Evolutionary conservation across 2,797 vertebrate genomes (phyloP).

Genomic region (Cossypha heuglini): DNA sequence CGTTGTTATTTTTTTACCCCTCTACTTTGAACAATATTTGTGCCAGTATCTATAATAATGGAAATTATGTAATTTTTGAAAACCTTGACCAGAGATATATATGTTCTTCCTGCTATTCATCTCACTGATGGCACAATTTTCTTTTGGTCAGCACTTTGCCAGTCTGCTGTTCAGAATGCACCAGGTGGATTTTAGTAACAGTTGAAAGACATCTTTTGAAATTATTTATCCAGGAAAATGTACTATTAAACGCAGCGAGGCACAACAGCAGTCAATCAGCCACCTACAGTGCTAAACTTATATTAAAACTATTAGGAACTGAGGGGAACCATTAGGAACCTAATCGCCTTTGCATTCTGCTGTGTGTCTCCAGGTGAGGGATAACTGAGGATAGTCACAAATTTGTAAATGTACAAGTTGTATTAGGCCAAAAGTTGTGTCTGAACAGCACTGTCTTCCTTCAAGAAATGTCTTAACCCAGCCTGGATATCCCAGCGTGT

Average conservation of each 20-base stretch:
- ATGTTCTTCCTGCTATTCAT: not conserved
- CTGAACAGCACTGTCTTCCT: not conserved
- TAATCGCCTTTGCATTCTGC: not conserved
- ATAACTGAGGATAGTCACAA: not conserved
- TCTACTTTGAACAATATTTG: not conserved
- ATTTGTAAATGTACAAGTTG: not conserved
- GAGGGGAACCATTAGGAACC: not conserved
- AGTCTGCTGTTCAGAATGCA: not conserved
- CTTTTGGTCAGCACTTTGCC: not conserved
- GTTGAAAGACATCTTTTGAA: not conserved
- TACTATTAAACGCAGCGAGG: not conserved
- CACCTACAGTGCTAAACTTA: not conserved
- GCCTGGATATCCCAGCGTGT: accelerated
- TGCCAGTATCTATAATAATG: not conserved
- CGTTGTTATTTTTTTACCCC: accelerated
- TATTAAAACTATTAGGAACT: not conserved
- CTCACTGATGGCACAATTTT: not conserved
- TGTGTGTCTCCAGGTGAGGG: not conserved
- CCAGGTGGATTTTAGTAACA: not conserved
- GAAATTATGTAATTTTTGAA: not conserved
- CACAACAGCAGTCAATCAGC: not conserved
- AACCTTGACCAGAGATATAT: not conserved
- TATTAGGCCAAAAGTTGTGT: not conserved
- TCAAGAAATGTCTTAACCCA: not conserved
- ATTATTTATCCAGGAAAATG: not conserved